Percentiles rank a stretch among this genome's conserved stretches.
phyloP scores from a whole-genome alignment of 1,140 invertebrate species.

The Paraescarpia echinospica region DNA sequence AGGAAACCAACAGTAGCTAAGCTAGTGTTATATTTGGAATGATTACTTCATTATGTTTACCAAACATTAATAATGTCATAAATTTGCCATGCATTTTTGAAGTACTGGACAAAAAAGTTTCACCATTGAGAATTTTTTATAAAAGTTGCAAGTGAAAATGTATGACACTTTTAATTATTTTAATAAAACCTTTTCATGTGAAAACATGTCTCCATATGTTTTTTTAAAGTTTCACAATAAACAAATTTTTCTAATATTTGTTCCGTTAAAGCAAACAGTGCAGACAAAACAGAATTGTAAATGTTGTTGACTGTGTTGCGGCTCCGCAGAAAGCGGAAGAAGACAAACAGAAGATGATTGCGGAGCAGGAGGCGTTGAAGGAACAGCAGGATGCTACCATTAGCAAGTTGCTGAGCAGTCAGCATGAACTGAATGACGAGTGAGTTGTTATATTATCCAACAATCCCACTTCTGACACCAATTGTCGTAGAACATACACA shows the following conservation, averaged over 20 bases:
- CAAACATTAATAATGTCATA: not conserved
- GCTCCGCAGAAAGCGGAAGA: constrained; percentile 17
- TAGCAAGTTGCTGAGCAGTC: constrained; percentile 21
- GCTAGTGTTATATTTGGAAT: not conserved
- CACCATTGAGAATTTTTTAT: no score
- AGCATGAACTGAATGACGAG: constrained; percentile 13
- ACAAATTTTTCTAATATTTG: not conserved
- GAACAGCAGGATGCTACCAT: constrained; percentile 29
- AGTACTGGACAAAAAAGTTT: no score
- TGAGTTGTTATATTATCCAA: not conserved
- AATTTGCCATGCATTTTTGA: no score
- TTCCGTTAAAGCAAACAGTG: not conserved
- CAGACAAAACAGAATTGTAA: not conserved
- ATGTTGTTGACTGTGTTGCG: not conserved
- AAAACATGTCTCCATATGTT: no score
- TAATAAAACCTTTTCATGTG: not conserved
- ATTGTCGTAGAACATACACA: no score
- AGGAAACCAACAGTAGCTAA: not conserved
- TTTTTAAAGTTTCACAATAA: not conserved
- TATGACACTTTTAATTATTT: not conserved
- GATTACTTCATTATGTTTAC: not conserved
- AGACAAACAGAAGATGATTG: not conserved
- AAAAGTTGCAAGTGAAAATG: not conserved
- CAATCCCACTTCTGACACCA: no score
- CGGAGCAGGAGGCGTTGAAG: constrained; percentile 19